A percentile compares a stretch with the other conserved stretches of the same genome.
Conservation (phyloP, 2,797 vertebrate genomes). For the Eulemur mongoz region DNA sequence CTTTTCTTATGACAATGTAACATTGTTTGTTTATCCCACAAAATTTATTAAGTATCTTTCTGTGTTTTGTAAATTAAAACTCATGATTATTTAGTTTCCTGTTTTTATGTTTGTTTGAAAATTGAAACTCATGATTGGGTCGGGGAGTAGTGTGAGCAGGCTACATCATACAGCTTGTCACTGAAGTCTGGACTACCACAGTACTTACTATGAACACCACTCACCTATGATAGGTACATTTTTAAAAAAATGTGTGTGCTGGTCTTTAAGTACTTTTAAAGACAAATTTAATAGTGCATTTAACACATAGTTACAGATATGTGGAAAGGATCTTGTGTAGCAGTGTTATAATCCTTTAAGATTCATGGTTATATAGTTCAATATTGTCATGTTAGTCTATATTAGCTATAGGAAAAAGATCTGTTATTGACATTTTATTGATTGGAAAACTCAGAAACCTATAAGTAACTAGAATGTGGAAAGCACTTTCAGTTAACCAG, state of each 20-base stretch:
- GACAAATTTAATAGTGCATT: not conserved
- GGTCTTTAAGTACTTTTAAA: not conserved
- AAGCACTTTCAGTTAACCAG: not conserved
- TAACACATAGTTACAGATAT: not conserved
- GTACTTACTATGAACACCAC: not conserved
- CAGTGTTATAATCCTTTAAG: not conserved
- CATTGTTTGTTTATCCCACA: slow-evolving; percentile 28
- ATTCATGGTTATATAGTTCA: not conserved
- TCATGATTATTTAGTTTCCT: not conserved
- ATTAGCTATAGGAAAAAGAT: not conserved
- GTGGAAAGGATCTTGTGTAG: not conserved
- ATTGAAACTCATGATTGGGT: not conserved
- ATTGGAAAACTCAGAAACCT: not conserved
- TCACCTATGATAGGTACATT: not conserved
- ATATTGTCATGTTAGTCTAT: not conserved
- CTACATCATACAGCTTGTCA: not conserved
- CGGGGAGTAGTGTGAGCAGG: not conserved
- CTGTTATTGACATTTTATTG: not conserved
- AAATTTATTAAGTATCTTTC: not conserved
- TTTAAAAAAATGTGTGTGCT: not conserved
- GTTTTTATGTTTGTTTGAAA: not conserved
- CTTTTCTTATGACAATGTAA: not conserved
- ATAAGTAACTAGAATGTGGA: not conserved
- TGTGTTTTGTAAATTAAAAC: slow-evolving; percentile 20
- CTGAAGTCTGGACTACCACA: too few relatives aligned